phyloP scores from a whole-genome alignment of 2,113 vertebrate genomes.

The Lophura nycthemera region DNA sequence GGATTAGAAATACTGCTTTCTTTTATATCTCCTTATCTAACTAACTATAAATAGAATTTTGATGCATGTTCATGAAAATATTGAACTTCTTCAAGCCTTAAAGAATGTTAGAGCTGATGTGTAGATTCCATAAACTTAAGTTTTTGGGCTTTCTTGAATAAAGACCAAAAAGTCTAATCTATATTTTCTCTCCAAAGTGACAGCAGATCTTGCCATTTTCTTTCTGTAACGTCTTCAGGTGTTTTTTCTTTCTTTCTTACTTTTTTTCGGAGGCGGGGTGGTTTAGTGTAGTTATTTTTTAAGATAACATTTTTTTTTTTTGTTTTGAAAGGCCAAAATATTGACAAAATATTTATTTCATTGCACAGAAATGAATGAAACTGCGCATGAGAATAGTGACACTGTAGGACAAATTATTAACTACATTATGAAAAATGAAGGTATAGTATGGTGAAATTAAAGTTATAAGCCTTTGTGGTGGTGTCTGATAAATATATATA shows the following conservation, averaged over 20 bases:
- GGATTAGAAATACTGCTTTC: neutral
- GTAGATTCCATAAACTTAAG: neutral
- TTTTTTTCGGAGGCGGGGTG: neutral
- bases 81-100: neutral
- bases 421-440: constrained; percentile 98
- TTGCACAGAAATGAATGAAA: constrained; percentile 89
- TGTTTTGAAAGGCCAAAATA: neutral
- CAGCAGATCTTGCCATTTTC: neutral
- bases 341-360: neutral
- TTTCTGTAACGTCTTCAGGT: neutral
- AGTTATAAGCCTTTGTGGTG: neutral
- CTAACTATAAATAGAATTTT: neutral
- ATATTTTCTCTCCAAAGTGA: neutral
- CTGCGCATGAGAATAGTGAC: constrained; percentile 87
- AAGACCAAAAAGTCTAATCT: neutral
- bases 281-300: neutral
- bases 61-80: neutral
- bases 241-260: neutral
- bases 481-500: rapidly evolving
- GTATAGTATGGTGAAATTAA: constrained; percentile 71
- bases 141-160: neutral
- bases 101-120: neutral
- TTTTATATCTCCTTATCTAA: neutral
- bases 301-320: neutral
- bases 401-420: constrained; percentile 93